Evolutionary conservation across 2,888 invertebrate species (phyloP), one percentile per base, ranked within the genome.

Genomic region (Brenthis ino): DNA sequence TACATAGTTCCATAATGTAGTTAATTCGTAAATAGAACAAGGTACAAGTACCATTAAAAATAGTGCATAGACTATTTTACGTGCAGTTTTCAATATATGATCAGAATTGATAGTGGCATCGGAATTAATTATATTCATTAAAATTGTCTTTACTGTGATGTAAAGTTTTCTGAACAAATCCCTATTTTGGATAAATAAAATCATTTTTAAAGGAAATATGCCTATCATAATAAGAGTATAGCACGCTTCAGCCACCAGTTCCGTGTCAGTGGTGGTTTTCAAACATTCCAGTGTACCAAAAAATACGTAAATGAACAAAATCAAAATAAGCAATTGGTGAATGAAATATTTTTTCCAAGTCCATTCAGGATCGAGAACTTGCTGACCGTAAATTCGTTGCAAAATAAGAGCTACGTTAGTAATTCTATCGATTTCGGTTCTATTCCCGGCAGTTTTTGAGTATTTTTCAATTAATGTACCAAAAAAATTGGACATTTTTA

Each of bases 351-450:
- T 80, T 69, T 71, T 81, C 81, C 82, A 85, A 16, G 78, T 79
- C 90, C 90, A 90, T 47, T 79, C 75, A 1, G 87, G 84, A 61
- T 88, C 79, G 6, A 89, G 75, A 43, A 89, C 77, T 72, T 89
- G 87, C 53, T 85, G 84, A 0, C 87, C 88, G 14, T 84, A 80
- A 14, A 85, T 68, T 57, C 79, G 76, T 65, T 87, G 87, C 6
- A 78, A 71, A 24, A 84, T 71, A 47, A 89, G 74, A 14, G 81
- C 77, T 0, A 77, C 54, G 11, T 69, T 65, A 56, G 82, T 76
- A 48, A 81, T 81, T 60, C 82, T 75, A 70, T 89, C 87, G 8
- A 88, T 69, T 70, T 82, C 82, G 47, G 77, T 85, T 68, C 75
- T 75, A 57, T 74, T 70, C 0, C 86, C 88, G 0, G 84, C 77